Evolutionary conservation across 2,888 invertebrate species (phyloP).

Genomic region (Aromia moschata): DNA sequence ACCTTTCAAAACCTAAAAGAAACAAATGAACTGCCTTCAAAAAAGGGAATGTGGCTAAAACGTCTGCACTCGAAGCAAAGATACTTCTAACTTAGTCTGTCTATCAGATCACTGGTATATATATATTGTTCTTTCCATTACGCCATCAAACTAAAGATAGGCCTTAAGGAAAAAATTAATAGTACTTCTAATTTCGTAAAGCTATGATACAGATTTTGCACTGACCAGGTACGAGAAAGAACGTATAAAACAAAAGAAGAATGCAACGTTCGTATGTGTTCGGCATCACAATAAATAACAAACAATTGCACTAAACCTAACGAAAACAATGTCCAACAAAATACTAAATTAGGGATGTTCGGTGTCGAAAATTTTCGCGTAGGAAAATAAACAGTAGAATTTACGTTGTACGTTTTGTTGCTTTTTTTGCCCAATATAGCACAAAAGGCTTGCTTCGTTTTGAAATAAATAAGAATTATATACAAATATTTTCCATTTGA

Average conservation of each 20-base stretch:
- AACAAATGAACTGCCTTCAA: not conserved
- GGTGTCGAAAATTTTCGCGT: too few relatives aligned
- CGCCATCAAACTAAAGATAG: conserved; percentile 7
- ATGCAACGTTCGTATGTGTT: conserved; percentile 20
- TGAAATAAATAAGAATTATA: not conserved
- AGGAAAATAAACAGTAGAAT: too few relatives aligned
- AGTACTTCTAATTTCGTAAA: conserved; percentile 14
- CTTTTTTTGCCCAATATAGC: too few relatives aligned
- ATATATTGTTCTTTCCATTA: not conserved
- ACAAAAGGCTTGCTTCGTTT: not conserved
- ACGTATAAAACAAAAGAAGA: conserved; percentile 16
- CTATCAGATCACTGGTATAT: conserved; percentile 10
- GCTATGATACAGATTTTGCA: conserved; percentile 32
- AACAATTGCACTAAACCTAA: conserved; percentile 33
- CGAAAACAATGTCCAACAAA: conserved; percentile 15
- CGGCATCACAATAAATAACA: conserved; percentile 27
- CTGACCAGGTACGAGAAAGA: conserved; percentile 33
- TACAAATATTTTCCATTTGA: not conserved
- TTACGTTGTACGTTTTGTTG: too few relatives aligned
- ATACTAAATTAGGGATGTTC: conserved; percentile 12
- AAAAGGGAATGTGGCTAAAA: too few relatives aligned
- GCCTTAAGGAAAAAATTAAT: conserved; percentile 5
- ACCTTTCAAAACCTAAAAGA: not conserved
- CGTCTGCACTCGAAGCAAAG: too few relatives aligned
- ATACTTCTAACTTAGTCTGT: not conserved